Evolutionary conservation across 2,113 vertebrate genomes (phyloP), one percentile per base, ranked within the genome.

Genomic region (Prinia subflava): DNA sequence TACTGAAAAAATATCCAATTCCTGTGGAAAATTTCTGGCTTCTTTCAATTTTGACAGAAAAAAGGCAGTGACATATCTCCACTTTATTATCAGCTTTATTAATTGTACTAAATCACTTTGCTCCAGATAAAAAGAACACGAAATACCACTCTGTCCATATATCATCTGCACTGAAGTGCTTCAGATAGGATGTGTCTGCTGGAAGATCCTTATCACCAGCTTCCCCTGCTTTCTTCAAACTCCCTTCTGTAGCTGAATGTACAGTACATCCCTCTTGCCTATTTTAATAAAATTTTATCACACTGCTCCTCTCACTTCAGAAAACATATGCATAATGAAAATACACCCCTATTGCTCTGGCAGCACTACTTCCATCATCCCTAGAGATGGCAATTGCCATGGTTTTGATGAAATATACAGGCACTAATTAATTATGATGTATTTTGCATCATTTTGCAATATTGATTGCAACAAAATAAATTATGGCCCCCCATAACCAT

Each of bases 261-360:
- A 49, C 2, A 1, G 52, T 13, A 37, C 41, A 27, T 86, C 56
- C 50, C 71, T 81, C 73, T 52, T 53, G 90, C 44, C 79, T 93
- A 2, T 77, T 89, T 62, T 90, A 93, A 90, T 95, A 83, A 90
- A 81, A 75, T 27, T n/a, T 70, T 90, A 89, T 86, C 76, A 39
- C 52, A 68, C 11, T 60, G 64, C 90, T 83, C 56, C 56, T 67
- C 68, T 64, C 68, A 64, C 33, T 90, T 75, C 90, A 81, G 90
- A 75, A 95, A 95, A 96, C 46, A 93, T 70, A 95, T 88, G 85
- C 79, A 79, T 93, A 86, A 94, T 90, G 47, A 87, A 90, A 86
- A 93, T 35, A 57, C 47, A 81, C 52, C 73, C 90, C 83, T 83
- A 39, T 39, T 88, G 64, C 83, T 90, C 49, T n/a, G 76, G 64